Evolutionary conservation across 2,888 invertebrate species (phyloP).

Genomic region (Trichogramma dendrolimi): DNA sequence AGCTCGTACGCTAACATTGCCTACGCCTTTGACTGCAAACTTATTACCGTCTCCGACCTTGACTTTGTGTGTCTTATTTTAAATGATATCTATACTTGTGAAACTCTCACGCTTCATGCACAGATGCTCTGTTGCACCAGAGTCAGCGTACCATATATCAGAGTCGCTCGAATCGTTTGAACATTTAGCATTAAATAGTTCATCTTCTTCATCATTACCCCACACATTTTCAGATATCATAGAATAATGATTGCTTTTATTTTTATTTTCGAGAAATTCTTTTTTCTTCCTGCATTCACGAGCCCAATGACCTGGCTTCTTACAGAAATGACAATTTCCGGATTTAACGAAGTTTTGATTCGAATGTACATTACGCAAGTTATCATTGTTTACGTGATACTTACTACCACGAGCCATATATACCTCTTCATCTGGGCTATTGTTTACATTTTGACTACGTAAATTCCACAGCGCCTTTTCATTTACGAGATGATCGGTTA

Average conservation of each 20-base stretch:
- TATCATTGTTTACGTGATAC: no score
- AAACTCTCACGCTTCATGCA: constrained; percentile 16
- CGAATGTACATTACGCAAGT: no score
- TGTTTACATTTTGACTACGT: not conserved
- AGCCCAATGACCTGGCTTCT: constrained; percentile 19
- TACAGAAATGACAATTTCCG: constrained; percentile 22
- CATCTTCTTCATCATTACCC: not conserved
- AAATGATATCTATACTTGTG: constrained; percentile 2
- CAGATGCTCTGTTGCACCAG: constrained; percentile 25
- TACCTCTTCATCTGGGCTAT: no score
- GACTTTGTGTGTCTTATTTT: not conserved
- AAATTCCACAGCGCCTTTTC: constrained; percentile 17
- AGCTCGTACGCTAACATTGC: constrained; percentile 17
- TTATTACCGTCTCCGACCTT: constrained; percentile 15
- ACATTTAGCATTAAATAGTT: constrained; percentile 1
- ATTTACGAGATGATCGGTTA: constrained; percentile 18
- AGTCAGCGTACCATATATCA: constrained; percentile 19
- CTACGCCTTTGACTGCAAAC: constrained; percentile 11
- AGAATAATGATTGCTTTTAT: constrained; percentile 28
- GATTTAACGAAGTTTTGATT: no score
- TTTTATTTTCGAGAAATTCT: not conserved
- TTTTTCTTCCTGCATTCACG: constrained; percentile 14
- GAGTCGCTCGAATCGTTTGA: not conserved
- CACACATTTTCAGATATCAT: not conserved
- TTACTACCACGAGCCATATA: no score